Conservation (phyloP, 2,797 vertebrate species). For the Momotus momota region DNA sequence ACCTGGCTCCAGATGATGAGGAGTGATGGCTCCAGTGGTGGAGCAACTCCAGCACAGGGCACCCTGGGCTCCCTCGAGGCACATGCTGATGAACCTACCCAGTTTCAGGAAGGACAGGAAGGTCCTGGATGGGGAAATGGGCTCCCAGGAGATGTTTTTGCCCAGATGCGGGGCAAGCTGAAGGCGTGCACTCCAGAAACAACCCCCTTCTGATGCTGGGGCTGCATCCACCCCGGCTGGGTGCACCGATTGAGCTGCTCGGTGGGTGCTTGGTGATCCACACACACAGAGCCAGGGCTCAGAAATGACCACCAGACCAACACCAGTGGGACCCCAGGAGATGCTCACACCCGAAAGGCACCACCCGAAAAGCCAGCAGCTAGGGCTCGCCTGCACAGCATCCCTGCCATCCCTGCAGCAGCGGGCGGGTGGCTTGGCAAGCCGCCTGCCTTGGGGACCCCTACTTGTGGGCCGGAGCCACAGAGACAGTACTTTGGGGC, state of each 20-base stretch:
- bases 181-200: background rate
- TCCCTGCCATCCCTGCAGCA: background rate
- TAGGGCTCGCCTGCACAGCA: background rate
- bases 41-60: rapidly evolving
- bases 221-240: background rate
- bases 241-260: background rate
- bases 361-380: background rate
- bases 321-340: rapidly evolving
- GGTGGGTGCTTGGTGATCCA: no score
- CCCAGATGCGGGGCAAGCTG: background rate
- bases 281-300: rapidly evolving
- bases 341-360: background rate
- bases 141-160: background rate
- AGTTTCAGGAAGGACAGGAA: background rate
- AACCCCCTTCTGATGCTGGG: background rate
- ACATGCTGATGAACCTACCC: background rate
- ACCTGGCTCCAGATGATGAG: rapidly evolving
- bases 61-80: background rate
- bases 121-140: background rate
- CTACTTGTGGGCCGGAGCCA: background rate
- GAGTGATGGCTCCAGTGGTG: background rate
- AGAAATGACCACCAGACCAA: background rate
- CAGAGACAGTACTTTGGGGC: background rate
- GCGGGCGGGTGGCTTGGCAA: rapidly evolving
- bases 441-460: background rate